These are phyloP conservation scores for Platygyra sinensis DNA, from an alignment of 64 coral and sea anemone genomes.

Conservation along the genomic window DNA sequence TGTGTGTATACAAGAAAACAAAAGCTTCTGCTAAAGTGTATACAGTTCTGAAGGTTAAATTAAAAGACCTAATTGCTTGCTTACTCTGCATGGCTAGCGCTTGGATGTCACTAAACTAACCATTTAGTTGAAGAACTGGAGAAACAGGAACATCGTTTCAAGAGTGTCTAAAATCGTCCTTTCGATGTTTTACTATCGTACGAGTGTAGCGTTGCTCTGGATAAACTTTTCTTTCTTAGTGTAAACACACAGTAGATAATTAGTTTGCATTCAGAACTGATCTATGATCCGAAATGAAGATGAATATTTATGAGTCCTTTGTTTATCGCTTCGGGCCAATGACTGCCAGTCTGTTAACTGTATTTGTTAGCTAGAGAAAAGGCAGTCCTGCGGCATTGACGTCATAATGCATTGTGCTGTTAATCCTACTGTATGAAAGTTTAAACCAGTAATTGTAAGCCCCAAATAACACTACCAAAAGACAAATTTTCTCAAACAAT, in stretches of 20 bases:
- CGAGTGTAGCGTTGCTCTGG: background rate
- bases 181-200: background rate
- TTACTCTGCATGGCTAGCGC: background rate
- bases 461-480: background rate
- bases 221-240: background rate
- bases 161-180: background rate
- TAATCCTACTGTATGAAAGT: conserved; percentile 31
- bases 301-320: conserved; percentile 44
- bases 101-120: background rate
- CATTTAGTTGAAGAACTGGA: background rate
- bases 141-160: background rate
- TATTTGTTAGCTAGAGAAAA: conserved; percentile 26
- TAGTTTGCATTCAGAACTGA: conserved; percentile 39
- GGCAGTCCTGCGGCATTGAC: background rate
- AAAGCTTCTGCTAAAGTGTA: background rate
- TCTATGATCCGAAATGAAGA: background rate
- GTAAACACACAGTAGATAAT: conserved; percentile 24
- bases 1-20: background rate
- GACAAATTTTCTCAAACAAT: background rate
- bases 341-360: no score
- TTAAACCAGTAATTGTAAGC: background rate
- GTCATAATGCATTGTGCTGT: background rate
- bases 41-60: conserved; percentile 28
- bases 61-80: conserved; percentile 38
- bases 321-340: conserved; percentile 22